Evolutionary conservation across 2,888 invertebrate species (phyloP), one percentile per base, ranked within the genome.

Genomic region (Neria commutata): DNA sequence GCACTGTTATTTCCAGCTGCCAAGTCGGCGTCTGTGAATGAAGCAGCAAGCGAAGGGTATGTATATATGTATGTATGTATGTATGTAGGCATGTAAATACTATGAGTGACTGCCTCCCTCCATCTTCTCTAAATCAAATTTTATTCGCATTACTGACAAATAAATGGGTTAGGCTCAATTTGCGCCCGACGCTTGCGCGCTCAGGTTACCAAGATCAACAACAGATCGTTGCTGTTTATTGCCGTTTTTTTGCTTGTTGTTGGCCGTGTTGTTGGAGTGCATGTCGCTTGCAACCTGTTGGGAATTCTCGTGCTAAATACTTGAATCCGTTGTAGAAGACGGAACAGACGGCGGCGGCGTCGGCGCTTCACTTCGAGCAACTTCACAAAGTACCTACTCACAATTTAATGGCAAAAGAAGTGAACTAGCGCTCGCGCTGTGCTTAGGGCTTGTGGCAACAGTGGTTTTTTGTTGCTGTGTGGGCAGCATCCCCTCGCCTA

Each of bases 91-190:
- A n/a, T n/a, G n/a, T n/a, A n/a, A n/a, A n/a, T n/a, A n/a, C n/a
- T n/a, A n/a, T n/a, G n/a, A n/a, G n/a, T n/a, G n/a, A n/a, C 37
- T 37, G 10, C 37, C n/a, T n/a, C 37, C 16, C 37, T 37, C 37
- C 37, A n/a, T 58, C 66, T 64, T 68, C 69, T 65, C 70, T 73
- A 76, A 77, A 77, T 78, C 74, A 78, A 75, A 72, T 76, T 74
- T 76, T 71, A 71, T 73, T 70, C 72, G 67, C 69, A 68, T 67
- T 67, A 70, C 67, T 73, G 76, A 74, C 76, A 77, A 76, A 76
- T 75, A 77, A 72, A 77, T 75, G 76, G 76, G 76, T 72, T 73
- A 75, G 76, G 76, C 76, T 61, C 71, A 67, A 71, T 71, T 75
- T 74, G 71, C 67, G 59, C 58, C 58, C 62, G 58, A 60, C 56